A percentile compares a stretch with the other conserved stretches of the same genome.
Evolutionary conservation across 2,888 invertebrate species (phyloP).

Genomic region (Cryptus armator): DNA sequence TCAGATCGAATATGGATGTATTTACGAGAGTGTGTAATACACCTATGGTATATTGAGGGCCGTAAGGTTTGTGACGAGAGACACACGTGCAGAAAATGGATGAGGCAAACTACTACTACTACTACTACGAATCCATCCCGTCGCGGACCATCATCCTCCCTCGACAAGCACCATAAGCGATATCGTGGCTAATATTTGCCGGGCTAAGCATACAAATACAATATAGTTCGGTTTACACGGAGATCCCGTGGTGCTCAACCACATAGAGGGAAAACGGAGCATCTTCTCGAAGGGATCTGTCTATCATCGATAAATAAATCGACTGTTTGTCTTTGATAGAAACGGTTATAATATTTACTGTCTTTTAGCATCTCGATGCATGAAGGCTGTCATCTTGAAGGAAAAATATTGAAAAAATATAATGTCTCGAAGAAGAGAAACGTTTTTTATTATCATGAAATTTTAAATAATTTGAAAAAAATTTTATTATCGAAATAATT

Average conservation of each 20-base stretch:
- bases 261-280: slow-evolving; percentile 12
- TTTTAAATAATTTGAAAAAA: too few species aligned
- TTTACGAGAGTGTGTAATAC: not conserved
- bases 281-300: not conserved
- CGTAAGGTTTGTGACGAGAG: not conserved
- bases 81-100: slow-evolving; percentile 38
- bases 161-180: slow-evolving; percentile 84
- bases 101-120: slow-evolving; percentile 54
- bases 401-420: too few species aligned
- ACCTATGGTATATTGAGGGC: not conserved
- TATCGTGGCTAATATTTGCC: slow-evolving; percentile 84
- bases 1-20: not conserved
- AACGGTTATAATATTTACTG: too few species aligned
- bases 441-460: too few species aligned
- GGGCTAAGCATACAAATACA: slow-evolving; percentile 83
- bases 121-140: slow-evolving; percentile 50
- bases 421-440: too few species aligned
- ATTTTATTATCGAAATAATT: too few species aligned
- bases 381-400: too few species aligned
- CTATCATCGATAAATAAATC: not conserved
- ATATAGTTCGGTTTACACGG: slow-evolving; percentile 80
- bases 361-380: too few species aligned
- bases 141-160: slow-evolving; percentile 74
- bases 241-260: slow-evolving; percentile 78
- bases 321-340: not conserved